Evolutionary conservation across 1,140 invertebrate species (phyloP).

Genomic region (Megalonaias nervosa): DNA sequence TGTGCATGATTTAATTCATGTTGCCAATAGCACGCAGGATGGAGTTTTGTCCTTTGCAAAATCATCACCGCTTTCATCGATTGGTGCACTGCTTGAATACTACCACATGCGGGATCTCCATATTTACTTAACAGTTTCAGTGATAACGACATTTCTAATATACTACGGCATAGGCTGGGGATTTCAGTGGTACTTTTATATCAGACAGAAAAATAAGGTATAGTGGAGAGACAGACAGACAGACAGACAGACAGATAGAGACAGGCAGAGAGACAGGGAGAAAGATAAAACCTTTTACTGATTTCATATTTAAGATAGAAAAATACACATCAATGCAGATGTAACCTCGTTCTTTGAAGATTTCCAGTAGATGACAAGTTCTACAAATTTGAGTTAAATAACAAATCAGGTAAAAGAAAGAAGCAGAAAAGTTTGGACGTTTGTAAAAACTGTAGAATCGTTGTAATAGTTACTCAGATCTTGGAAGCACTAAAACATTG

Average conservation of each 20-base stretch:
- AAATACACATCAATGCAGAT: too few relatives aligned
- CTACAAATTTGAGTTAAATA: too few relatives aligned
- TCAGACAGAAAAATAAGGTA: constrained; percentile 43
- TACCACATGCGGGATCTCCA: constrained; percentile 33
- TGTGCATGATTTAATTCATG: constrained; percentile 9
- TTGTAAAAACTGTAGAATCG: too few relatives aligned
- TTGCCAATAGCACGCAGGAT: background rate
- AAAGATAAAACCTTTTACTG: too few relatives aligned
- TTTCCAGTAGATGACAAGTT: too few relatives aligned
- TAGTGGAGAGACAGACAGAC: background rate
- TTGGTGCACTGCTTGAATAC: constrained; percentile 1
- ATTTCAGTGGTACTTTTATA: constrained; percentile 44
- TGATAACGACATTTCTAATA: constrained; percentile 35
- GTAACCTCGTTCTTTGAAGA: too few relatives aligned
- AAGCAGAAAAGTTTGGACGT: too few relatives aligned
- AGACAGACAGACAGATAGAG: background rate
- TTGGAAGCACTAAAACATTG: too few relatives aligned
- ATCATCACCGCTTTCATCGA: background rate
- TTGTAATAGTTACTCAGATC: too few relatives aligned
- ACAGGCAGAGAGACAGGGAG: too few relatives aligned
- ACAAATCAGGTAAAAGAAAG: too few relatives aligned
- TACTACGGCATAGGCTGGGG: constrained; percentile 36
- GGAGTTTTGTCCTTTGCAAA: background rate
- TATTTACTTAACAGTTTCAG: constrained; percentile 24
- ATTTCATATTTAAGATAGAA: too few relatives aligned